Evolutionary conservation across 2,797 vertebrate species (phyloP).

Genomic region (Sorex maritimensis): DNA sequence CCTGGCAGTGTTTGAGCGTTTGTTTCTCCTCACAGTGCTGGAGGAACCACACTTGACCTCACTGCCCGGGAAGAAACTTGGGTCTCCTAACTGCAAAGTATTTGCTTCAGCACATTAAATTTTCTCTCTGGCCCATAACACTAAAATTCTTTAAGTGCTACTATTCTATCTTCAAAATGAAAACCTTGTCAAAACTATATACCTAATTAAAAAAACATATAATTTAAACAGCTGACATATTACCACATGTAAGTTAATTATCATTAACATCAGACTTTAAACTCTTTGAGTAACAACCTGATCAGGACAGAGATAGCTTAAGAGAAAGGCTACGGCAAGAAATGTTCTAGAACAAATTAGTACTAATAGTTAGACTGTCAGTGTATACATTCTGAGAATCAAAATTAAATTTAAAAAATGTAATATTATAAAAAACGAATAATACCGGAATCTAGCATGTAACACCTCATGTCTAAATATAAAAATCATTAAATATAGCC

Average conservation of each 20-base stretch:
- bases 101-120: too few relatives aligned
- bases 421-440: conserved; percentile 12
- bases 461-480: background rate
- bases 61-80: too few relatives aligned
- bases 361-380: background rate
- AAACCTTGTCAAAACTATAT: background rate
- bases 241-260: background rate
- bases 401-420: background rate
- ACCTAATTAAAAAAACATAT: background rate
- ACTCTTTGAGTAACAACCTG: background rate
- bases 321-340: conserved; percentile 15
- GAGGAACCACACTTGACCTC: too few relatives aligned
- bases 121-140: too few relatives aligned
- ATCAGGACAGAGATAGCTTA: background rate
- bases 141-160: background rate
- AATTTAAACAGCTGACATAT: conserved; percentile 11
- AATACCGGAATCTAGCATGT: background rate
- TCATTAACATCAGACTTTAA: background rate
- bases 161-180: conserved; percentile 8
- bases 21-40: too few relatives aligned
- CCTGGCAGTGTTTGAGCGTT: too few relatives aligned
- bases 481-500: background rate
- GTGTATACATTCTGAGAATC: background rate
- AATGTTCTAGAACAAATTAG: conserved; percentile 6
- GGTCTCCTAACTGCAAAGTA: too few relatives aligned